Percentiles rank a stretch among this genome's conserved stretches.
phyloP scores from a whole-genome alignment of 2,797 vertebrate genomes.

The Cynodonichthys magdalenae region DNA sequence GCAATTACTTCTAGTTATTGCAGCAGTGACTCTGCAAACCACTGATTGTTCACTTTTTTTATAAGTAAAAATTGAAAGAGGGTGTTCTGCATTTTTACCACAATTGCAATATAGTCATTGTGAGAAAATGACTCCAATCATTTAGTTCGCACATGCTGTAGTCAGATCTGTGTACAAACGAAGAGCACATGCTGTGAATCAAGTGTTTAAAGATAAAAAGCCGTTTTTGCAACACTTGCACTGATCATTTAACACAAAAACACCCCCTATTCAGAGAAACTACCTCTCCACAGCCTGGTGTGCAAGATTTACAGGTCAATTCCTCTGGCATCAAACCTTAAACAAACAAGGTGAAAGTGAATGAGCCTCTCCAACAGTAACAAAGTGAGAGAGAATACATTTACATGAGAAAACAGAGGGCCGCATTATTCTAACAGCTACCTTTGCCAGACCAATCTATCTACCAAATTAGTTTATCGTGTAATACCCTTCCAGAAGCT shows the following conservation, averaged over 20 bases:
- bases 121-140: background rate
- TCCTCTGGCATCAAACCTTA: slow-evolving; percentile 58
- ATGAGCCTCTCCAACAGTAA: slow-evolving; percentile 74
- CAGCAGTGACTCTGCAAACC: too few relatives aligned
- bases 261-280: slow-evolving; percentile 35
- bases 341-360: slow-evolving; percentile 80
- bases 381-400: slow-evolving; percentile 81
- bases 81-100: background rate
- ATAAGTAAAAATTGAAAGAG: too few relatives aligned
- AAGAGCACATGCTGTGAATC: background rate
- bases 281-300: slow-evolving; percentile 24
- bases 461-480: slow-evolving; percentile 90
- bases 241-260: slow-evolving; percentile 26
- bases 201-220: background rate
- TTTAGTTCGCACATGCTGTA: background rate
- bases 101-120: background rate
- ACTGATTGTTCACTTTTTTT: too few relatives aligned
- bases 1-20: too few relatives aligned
- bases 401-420: slow-evolving; percentile 81
- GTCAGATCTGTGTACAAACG: background rate
- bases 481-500: slow-evolving; percentile 84
- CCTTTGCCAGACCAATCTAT: slow-evolving; percentile 91
- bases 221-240: slow-evolving; percentile 6
- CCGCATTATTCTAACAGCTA: slow-evolving; percentile 82
- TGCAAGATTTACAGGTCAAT: slow-evolving; percentile 65